Percentiles rank a stretch among this genome's conserved stretches.
phyloP scores from a whole-genome alignment of 2,113 vertebrate species.

The Sigmodon hispidus region DNA sequence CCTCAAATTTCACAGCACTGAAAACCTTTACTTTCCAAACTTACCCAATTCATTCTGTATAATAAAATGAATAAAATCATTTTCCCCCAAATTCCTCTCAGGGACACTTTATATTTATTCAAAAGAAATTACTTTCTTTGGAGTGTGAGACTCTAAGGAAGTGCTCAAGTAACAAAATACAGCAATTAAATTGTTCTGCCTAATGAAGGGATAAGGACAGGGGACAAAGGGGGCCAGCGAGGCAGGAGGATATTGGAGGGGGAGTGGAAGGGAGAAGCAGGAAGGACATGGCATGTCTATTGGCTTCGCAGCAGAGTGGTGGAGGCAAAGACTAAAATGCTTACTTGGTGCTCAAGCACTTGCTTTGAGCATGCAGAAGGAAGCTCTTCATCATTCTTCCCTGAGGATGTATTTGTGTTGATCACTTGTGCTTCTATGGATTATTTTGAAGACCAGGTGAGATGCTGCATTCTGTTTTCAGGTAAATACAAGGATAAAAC shows the following conservation, averaged over 20 bases:
- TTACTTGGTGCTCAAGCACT: neutral
- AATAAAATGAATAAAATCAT: constrained; percentile 78
- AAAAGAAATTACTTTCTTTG: constrained; percentile 75
- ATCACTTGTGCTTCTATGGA: neutral
- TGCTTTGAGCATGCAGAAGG: neutral
- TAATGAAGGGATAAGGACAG: constrained; percentile 54
- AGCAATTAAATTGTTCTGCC: constrained; percentile 70
- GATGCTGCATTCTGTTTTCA: constrained; percentile 11
- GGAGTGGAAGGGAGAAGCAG: neutral
- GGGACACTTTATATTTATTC: constrained; percentile 71
- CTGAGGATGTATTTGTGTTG: neutral
- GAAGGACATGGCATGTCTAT: neutral
- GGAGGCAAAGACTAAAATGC: neutral
- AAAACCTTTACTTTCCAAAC: constrained; percentile 67
- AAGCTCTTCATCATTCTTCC: neutral
- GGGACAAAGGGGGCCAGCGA: neutral
- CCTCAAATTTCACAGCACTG: constrained; percentile 47
- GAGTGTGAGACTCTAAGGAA: constrained; percentile 68
- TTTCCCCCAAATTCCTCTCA: constrained; percentile 71
- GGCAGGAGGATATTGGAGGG: neutral
- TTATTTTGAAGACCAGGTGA: neutral
- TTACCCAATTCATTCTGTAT: constrained; percentile 73
- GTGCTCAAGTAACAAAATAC: constrained; percentile 62
- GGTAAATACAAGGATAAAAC: neutral
- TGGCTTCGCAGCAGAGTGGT: neutral